phyloP scores from a whole-genome alignment of 2,113 vertebrate species.

The Muntiacus muntjak region DNA sequence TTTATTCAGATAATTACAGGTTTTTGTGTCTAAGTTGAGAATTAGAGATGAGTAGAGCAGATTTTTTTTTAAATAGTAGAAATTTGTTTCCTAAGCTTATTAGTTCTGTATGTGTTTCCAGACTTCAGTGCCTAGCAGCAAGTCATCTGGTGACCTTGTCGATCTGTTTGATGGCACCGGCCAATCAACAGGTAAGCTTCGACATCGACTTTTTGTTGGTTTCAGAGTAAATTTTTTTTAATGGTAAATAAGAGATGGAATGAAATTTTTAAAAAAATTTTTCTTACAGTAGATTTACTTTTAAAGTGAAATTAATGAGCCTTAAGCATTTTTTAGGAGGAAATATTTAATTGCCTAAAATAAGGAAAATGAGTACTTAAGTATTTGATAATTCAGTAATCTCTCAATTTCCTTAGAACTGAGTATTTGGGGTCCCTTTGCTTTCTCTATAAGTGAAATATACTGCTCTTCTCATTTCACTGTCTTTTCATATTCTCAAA shows the following conservation, averaged over 20 bases:
- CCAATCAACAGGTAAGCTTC: conserved; percentile 83
- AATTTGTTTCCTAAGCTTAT: conserved; percentile 27
- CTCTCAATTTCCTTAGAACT: background rate
- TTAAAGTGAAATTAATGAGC: background rate
- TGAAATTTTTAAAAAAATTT: background rate
- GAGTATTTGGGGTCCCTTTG: background rate
- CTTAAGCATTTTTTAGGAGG: background rate
- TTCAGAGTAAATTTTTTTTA: background rate
- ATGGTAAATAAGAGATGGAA: background rate
- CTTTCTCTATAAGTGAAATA: background rate
- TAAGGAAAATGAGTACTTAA: background rate
- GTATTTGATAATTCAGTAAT: background rate
- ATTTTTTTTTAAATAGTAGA: background rate
- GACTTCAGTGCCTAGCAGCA: conserved; percentile 82
- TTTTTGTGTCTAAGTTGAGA: background rate
- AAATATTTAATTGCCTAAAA: background rate
- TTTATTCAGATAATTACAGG: conserved; percentile 4
- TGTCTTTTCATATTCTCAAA: background rate
- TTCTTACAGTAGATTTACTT: background rate
- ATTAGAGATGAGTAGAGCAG: background rate
- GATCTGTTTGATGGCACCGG: conserved; percentile 90
- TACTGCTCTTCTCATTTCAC: conserved; percentile 1
- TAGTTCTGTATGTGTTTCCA: conserved; percentile 68
- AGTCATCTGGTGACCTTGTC: conserved; percentile 85
- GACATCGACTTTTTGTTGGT: background rate